These are phyloP conservation scores for Diglossa cyanea DNA, from an alignment of 2,797 vertebrate genomes.

Conservation along the genomic window DNA sequence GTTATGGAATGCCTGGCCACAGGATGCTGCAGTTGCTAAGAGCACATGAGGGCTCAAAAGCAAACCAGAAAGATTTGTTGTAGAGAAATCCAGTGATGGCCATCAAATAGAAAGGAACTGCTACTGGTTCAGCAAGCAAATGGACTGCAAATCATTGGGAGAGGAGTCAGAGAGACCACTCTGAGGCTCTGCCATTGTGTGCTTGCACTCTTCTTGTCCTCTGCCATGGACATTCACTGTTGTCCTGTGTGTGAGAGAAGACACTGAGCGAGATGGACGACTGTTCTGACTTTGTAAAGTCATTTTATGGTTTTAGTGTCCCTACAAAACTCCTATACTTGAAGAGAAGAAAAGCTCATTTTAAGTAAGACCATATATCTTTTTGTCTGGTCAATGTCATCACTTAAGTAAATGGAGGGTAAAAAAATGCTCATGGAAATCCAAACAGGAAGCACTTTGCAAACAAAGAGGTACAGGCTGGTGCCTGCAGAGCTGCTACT, in stretches of 20 bases:
- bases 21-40: slow-evolving; percentile 9
- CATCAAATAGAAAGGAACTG: not conserved
- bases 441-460: slow-evolving; percentile 48
- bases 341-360: not conserved
- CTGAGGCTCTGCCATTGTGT: not conserved
- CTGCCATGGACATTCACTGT: not conserved
- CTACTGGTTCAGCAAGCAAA: not conserved
- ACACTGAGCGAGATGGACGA: rapidly evolving
- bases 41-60: not conserved
- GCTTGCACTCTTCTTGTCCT: not conserved
- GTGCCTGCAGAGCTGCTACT: slow-evolving; percentile 22
- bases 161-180: not conserved
- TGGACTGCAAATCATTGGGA: not conserved
- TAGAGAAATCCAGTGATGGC: not conserved
- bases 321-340: not conserved
- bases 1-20: slow-evolving; percentile 16
- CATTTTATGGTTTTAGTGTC: not conserved
- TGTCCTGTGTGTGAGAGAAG: not conserved
- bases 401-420: slow-evolving; percentile 39
- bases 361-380: not conserved
- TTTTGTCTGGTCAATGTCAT: slow-evolving; percentile 19
- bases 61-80: not conserved
- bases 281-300: not conserved
- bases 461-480: slow-evolving; percentile 34
- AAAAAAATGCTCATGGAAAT: slow-evolving; percentile 52